phyloP scores from a whole-genome alignment of 92 coral and sea anemone genomes.

The Palythoa grandis region DNA sequence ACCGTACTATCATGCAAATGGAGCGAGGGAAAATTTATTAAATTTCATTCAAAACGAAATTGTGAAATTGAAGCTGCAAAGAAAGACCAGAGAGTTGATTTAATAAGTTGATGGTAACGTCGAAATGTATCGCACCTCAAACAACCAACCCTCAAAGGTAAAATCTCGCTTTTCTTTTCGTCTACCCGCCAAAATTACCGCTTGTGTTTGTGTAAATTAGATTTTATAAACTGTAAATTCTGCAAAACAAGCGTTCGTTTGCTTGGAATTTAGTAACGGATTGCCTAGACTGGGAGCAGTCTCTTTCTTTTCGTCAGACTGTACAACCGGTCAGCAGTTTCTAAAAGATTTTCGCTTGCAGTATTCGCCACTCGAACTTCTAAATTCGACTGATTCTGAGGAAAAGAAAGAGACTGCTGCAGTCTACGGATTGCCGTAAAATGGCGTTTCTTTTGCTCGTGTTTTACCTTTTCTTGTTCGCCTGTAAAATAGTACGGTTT shows the following conservation, averaged over 20 bases:
- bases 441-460: background rate
- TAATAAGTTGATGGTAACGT: background rate
- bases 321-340: no score
- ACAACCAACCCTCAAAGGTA: background rate
- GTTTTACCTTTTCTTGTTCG: background rate
- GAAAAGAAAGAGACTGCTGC: no score
- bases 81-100: background rate
- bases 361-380: no score
- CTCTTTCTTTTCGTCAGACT: no score
- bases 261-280: background rate
- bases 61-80: background rate
- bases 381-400: no score
- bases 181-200: background rate
- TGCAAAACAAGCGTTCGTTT: background rate
- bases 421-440: background rate
- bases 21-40: constrained; percentile 1
- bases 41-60: constrained; percentile 18
- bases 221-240: background rate
- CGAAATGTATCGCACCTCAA: constrained; percentile 12
- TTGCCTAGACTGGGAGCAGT: no score
- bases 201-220: background rate
- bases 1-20: constrained; percentile 31
- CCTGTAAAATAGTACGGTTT: background rate
- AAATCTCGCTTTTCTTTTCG: background rate
- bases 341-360: no score